A percentile compares a stretch with the other conserved stretches of the same genome.
Evolutionary conservation across 2,888 invertebrate genomes (phyloP).

Genomic region (Sericinus montela): DNA sequence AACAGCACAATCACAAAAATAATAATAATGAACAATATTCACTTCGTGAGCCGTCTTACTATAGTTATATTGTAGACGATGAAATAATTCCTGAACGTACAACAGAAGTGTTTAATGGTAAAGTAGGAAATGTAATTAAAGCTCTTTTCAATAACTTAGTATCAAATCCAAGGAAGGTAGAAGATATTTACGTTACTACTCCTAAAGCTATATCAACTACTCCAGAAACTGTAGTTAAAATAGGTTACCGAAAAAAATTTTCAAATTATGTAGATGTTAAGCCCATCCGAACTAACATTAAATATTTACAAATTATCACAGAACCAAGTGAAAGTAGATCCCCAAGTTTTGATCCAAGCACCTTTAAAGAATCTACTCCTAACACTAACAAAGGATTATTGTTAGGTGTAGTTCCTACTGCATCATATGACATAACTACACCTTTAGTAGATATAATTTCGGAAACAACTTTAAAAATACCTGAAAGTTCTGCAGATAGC

Average conservation of each 20-base stretch:
- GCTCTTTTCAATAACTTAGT: slow-evolving; percentile 55
- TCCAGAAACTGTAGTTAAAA: slow-evolving; percentile 54
- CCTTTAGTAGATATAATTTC: slow-evolving; percentile 29
- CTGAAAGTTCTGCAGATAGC: slow-evolving; percentile 38
- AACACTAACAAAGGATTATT: neutral
- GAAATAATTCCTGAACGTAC: slow-evolving; percentile 58
- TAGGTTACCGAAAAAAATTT: slow-evolving; percentile 59
- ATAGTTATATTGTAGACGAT: slow-evolving; percentile 58
- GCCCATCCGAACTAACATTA: slow-evolving; percentile 44
- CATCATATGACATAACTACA: slow-evolving; percentile 37
- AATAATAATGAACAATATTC: slow-evolving; percentile 33
- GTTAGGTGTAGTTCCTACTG: slow-evolving; percentile 4
- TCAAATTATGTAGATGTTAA: slow-evolving; percentile 48
- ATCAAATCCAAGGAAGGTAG: slow-evolving; percentile 41
- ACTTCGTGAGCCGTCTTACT: slow-evolving; percentile 50
- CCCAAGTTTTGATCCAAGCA: slow-evolving; percentile 32
- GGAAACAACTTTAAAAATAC: slow-evolving; percentile 36
- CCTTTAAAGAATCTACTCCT: slow-evolving; percentile 26
- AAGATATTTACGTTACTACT: slow-evolving; percentile 24
- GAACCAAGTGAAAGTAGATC: slow-evolving; percentile 42
- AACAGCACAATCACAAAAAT: slow-evolving; percentile 27
- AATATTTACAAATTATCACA: slow-evolving; percentile 58
- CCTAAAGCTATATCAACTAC: slow-evolving; percentile 35
- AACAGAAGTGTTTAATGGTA: slow-evolving; percentile 62
- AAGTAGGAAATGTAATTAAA: slow-evolving; percentile 60